phyloP scores from a whole-genome alignment of 30 jellyfish, hydroid and myxozoan species.

The Catostylus mosaicus region DNA sequence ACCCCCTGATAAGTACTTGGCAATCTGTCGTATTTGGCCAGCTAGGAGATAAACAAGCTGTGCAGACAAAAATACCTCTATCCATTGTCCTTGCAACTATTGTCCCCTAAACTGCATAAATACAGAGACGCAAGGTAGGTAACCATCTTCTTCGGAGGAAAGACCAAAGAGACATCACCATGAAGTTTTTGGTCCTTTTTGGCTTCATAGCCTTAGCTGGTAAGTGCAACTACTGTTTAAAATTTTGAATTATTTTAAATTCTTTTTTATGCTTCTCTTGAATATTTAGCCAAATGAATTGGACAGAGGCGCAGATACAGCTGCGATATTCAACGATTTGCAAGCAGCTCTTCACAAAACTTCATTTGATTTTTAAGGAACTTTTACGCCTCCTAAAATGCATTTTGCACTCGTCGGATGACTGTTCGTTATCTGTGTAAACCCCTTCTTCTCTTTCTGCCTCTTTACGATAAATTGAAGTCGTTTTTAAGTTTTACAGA shows the following conservation, averaged over 20 bases:
- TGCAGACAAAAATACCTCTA: conserved; percentile 10
- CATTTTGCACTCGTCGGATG: too few species aligned
- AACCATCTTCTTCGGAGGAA: conserved; percentile 17
- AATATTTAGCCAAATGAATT: neutral
- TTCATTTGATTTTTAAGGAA: too few species aligned
- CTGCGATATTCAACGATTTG: too few species aligned
- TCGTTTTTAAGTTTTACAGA: too few species aligned
- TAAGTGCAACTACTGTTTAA: too few species aligned
- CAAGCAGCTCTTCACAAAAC: too few species aligned
- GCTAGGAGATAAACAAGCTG: conserved; percentile 1
- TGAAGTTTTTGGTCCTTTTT: conserved; percentile 56
- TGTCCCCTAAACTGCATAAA: conserved; percentile 48
- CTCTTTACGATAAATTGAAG: too few species aligned
- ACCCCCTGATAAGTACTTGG: conserved; percentile 1
- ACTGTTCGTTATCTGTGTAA: too few species aligned
- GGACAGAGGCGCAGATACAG: too few species aligned
- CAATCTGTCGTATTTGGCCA: neutral
- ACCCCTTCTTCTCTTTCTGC: too few species aligned
- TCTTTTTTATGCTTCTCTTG: neutral
- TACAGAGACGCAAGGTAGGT: neutral
- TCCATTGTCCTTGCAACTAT: conserved; percentile 47
- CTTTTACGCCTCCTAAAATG: too few species aligned
- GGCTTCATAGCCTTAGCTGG: conserved; percentile 62
- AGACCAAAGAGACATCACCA: conserved; percentile 19
- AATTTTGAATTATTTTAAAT: too few species aligned